Conservation (phyloP, 2,797 vertebrate genomes). For the Ataeniobius toweri region DNA sequence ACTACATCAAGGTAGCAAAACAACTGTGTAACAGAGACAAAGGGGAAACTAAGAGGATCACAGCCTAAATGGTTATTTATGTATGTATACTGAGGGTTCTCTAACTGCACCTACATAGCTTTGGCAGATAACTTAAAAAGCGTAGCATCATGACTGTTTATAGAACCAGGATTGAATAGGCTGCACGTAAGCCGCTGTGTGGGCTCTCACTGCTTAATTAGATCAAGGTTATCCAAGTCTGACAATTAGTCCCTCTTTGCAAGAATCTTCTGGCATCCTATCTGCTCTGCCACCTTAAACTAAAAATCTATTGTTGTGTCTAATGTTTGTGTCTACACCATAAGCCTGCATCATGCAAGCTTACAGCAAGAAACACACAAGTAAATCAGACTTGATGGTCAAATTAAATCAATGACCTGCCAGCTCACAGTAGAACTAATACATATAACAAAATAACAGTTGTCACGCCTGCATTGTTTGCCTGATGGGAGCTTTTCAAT, state of each 20-base stretch:
- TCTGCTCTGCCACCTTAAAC: conserved; percentile 13
- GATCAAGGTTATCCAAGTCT: conserved; percentile 59
- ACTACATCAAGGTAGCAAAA: conserved; percentile 52
- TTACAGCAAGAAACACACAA: conserved; percentile 20
- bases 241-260: conserved; percentile 57
- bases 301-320: conserved; percentile 16
- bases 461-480: not conserved
- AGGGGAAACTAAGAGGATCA: conserved; percentile 25
- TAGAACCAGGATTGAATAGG: conserved; percentile 29
- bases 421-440: not conserved
- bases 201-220: conserved; percentile 60
- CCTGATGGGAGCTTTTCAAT: not conserved
- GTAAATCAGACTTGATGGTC: conserved; percentile 13
- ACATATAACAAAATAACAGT: not conserved
- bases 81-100: conserved; percentile 7
- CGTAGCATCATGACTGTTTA: conserved; percentile 24
- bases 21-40: conserved; percentile 22
- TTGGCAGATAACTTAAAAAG: conserved; percentile 16
- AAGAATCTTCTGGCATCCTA: conserved; percentile 40
- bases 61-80: conserved; percentile 24
- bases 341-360: conserved; percentile 4
- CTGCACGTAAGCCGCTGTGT: conserved; percentile 33
- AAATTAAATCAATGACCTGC: conserved; percentile 8
- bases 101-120: not conserved
- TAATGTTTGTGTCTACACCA: conserved; percentile 2